These are phyloP conservation scores for Omphaloscelis lunosa DNA, from an alignment of 2,888 invertebrate species.

Conservation along the genomic window DNA sequence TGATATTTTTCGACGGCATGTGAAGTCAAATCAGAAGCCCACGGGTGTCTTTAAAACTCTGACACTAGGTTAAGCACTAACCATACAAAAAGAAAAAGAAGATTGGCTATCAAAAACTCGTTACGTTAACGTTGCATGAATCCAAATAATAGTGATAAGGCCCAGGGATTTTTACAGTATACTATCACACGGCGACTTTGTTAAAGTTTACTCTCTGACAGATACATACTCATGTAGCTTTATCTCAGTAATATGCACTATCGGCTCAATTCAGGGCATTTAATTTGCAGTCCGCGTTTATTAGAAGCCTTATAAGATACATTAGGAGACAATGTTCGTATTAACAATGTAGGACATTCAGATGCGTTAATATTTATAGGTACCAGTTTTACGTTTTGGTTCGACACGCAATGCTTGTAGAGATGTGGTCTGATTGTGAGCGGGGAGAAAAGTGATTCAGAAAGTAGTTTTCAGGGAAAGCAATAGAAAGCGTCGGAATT, in stretches of 20 bases:
- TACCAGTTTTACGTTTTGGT: constrained; percentile 66
- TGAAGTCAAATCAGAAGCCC: too few relatives aligned
- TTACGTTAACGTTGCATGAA: not conserved
- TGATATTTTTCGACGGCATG: too few relatives aligned
- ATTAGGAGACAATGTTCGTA: constrained; percentile 48
- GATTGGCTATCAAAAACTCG: not conserved
- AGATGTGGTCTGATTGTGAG: constrained; percentile 29
- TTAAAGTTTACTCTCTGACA: constrained; percentile 17
- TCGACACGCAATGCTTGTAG: constrained; percentile 65
- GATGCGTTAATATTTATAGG: constrained; percentile 59
- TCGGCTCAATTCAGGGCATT: constrained; percentile 29
- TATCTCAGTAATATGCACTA: constrained; percentile 24
- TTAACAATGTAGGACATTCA: constrained; percentile 60
- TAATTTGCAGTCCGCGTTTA: constrained; percentile 46
- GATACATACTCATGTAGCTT: not conserved
- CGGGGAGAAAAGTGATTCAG: constrained; percentile 1
- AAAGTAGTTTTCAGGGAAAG: not conserved
- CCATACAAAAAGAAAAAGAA: too few relatives aligned
- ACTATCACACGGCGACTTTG: too few relatives aligned
- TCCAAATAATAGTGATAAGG: not conserved
- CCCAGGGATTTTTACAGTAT: too few relatives aligned
- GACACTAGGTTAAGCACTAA: too few relatives aligned
- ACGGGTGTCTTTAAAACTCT: too few relatives aligned
- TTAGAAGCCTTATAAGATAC: constrained; percentile 41
- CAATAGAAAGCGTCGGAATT: not conserved